These are phyloP conservation scores for Microchrysa polita DNA, from an alignment of 2,888 invertebrate species.

Conservation along the genomic window DNA sequence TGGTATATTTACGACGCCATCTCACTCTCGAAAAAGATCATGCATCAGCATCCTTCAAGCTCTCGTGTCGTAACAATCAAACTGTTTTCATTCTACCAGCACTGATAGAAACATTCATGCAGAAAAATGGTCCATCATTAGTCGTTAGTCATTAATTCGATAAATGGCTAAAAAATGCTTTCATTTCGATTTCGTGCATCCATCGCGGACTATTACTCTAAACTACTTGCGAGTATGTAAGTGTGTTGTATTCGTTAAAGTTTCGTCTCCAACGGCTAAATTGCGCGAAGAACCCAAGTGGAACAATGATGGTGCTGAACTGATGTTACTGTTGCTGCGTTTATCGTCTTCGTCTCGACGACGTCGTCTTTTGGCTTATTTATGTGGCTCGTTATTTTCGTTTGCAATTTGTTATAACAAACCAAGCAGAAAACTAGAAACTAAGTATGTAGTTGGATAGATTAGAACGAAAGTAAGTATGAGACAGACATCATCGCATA, in stretches of 20 bases:
- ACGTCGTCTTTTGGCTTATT: slow-evolving; percentile 20
- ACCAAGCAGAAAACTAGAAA: slow-evolving; percentile 6
- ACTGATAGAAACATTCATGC: slow-evolving; percentile 12
- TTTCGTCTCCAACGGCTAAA: too few species aligned
- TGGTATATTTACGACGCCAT: too few species aligned
- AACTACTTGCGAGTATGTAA: too few species aligned
- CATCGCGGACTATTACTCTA: too few species aligned
- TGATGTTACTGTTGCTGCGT: too few species aligned
- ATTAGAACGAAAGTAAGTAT: too few species aligned
- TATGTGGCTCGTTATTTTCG: slow-evolving; percentile 34
- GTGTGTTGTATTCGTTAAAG: too few species aligned
- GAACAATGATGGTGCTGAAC: too few species aligned
- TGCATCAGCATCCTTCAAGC: neutral
- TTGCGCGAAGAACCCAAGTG: too few species aligned
- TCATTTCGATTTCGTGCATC: slow-evolving; percentile 12
- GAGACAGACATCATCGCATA: too few species aligned
- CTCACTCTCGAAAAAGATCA: too few species aligned
- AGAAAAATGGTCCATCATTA: slow-evolving; percentile 40
- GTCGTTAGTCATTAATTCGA: slow-evolving; percentile 42
- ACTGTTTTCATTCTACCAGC: neutral
- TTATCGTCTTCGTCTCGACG: slow-evolving; percentile 8
- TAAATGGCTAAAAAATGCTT: slow-evolving; percentile 39
- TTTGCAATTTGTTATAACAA: slow-evolving; percentile 45
- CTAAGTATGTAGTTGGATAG: neutral
- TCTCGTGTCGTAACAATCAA: slow-evolving; percentile 12